Evolutionary conservation across 2,113 vertebrate species (phyloP).

Genomic region (Motacilla alba): DNA sequence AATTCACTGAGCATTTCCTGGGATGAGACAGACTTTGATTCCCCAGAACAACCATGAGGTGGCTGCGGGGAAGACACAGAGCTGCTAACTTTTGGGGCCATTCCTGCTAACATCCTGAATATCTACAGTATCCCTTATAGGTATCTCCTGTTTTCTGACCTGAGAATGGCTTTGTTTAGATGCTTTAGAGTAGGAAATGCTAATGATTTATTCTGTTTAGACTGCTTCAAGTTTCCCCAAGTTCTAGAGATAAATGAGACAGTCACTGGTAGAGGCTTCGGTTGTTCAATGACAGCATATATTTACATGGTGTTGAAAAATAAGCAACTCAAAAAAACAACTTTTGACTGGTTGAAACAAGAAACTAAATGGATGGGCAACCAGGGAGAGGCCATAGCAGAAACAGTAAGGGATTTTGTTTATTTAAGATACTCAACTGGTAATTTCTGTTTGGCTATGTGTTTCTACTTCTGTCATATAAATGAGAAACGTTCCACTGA

Average conservation of each 20-base stretch:
- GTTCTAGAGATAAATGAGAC: not conserved
- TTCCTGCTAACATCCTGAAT: not conserved
- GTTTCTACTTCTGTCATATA: not conserved
- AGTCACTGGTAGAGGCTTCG: not conserved
- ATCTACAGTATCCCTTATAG: not conserved
- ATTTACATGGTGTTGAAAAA: not conserved
- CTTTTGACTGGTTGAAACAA: not conserved
- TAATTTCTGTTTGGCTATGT: not conserved
- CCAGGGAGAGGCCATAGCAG: not conserved
- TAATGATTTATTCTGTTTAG: not conserved
- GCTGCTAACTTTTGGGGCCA: not conserved
- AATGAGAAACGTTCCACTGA: not conserved
- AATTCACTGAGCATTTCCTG: not conserved
- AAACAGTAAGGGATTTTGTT: not conserved
- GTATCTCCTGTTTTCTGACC: not conserved
- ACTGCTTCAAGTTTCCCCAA: not conserved
- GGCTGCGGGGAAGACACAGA: not conserved
- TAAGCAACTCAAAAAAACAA: fast-evolving
- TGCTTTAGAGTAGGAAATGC: not conserved
- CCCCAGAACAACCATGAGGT: not conserved
- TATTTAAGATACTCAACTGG: not conserved
- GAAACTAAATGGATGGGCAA: not conserved
- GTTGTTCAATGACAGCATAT: not conserved
- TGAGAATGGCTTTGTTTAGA: not conserved
- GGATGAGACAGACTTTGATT: not conserved